phyloP scores from a whole-genome alignment of 1,140 invertebrate genomes.

The Idris sp. region DNA sequence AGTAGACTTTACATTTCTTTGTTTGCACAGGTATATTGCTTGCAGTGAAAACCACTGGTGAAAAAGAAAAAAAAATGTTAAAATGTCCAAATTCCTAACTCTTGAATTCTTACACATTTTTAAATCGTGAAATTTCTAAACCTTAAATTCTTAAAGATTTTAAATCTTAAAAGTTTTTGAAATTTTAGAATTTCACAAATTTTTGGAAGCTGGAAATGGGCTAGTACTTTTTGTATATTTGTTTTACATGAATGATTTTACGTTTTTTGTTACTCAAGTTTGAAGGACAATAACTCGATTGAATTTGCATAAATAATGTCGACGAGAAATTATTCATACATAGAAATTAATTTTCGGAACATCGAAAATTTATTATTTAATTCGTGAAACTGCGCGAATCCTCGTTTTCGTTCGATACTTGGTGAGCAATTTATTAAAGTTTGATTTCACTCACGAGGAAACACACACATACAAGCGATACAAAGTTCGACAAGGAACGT shows the following conservation, averaged over 20 bases:
- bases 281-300: no score
- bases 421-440: constrained; percentile 58
- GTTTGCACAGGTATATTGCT: constrained; percentile 54
- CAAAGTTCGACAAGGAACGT: constrained; percentile 58
- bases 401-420: constrained; percentile 35
- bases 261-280: no score
- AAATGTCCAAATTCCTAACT: no score
- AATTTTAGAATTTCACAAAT: no score
- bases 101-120: no score
- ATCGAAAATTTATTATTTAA: constrained; percentile 31
- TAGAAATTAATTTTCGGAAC: not conserved
- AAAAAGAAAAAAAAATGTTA: not conserved
- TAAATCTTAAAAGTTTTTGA: no score
- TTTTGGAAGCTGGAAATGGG: no score
- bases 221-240: no score
- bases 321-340: not conserved
- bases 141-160: no score
- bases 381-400: constrained; percentile 25
- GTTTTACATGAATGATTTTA: no score
- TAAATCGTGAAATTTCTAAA: no score
- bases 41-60: constrained; percentile 43
- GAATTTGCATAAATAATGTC: not conserved
- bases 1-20: constrained; percentile 61
- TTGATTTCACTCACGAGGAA: constrained; percentile 58
- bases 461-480: constrained; percentile 61